Conservation (phyloP, 2,113 vertebrate genomes). For the Varanus salvator region DNA sequence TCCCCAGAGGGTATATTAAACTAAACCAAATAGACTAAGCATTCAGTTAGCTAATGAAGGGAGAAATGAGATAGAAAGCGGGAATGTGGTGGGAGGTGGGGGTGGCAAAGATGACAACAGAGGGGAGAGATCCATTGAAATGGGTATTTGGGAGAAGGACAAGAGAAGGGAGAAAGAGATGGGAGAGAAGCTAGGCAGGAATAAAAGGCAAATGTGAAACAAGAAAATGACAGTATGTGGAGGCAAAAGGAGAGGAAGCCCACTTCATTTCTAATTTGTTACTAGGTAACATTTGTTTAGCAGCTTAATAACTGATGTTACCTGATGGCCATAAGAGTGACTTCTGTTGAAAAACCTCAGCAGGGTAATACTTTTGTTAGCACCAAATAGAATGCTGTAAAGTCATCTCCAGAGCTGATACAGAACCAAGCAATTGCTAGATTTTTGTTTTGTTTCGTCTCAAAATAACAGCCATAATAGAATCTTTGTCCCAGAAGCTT, state of each 20-base stretch:
- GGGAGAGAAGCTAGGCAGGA: not conserved
- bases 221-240: conserved; percentile 1
- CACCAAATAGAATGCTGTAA: not conserved
- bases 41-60: conserved; percentile 68
- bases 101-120: not conserved
- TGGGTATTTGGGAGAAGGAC: conserved; percentile 2
- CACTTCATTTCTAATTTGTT: not conserved
- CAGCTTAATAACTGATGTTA: not conserved
- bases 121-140: conserved; percentile 13
- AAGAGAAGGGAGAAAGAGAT: conserved; percentile 5
- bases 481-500: not conserved
- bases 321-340: not conserved
- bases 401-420: not conserved
- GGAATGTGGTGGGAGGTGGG: not conserved
- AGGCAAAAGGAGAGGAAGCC: conserved; percentile 18
- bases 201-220: conserved; percentile 20
- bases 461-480: not conserved
- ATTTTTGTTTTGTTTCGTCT: not conserved
- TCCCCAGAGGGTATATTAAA: conserved; percentile 73
- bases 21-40: conserved; percentile 71
- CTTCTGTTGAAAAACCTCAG: not conserved
- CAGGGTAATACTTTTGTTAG: not conserved
- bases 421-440: not conserved
- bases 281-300: not conserved
- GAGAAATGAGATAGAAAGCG: conserved; percentile 45